Conservation (phyloP, 2,113 vertebrate species). For the Rutilus rutilus region DNA sequence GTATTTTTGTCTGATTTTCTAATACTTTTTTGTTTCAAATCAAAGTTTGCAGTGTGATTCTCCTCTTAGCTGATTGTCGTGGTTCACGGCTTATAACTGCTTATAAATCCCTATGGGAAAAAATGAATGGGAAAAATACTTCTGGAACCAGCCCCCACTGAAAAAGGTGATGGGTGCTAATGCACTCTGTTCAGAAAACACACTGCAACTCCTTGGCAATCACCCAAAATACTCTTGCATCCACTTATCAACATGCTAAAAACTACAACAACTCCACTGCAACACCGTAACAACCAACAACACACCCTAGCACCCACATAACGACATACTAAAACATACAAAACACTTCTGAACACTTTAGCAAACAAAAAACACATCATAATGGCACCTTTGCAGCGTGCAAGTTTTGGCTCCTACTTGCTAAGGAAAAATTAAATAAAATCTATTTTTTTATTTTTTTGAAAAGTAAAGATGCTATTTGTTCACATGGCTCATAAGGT, state of each 20-base stretch:
- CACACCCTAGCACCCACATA: not conserved
- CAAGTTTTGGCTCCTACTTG: not conserved
- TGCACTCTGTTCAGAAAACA: not conserved
- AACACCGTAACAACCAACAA: not conserved
- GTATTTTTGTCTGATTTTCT: no score
- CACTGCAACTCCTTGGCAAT: not conserved
- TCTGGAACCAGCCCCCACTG: no score
- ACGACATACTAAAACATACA: not conserved
- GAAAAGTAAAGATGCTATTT: not conserved
- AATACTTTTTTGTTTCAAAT: no score
- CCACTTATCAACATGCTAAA: not conserved
- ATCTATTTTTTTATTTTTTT: not conserved
- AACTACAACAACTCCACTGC: no score
- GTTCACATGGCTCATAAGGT: not conserved
- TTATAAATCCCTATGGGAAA: no score
- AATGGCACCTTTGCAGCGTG: not conserved
- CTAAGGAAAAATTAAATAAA: not conserved
- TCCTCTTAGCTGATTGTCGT: no score
- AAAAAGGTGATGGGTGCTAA: no score
- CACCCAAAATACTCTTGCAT: not conserved
- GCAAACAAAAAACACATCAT: not conserved
- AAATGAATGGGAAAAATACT: no score
- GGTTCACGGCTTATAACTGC: no score
- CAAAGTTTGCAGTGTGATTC: no score
- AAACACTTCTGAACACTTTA: not conserved